Base-by-base conservation (phyloP, 1,140 invertebrate species). In the Aradophagus sp. region DNA sequence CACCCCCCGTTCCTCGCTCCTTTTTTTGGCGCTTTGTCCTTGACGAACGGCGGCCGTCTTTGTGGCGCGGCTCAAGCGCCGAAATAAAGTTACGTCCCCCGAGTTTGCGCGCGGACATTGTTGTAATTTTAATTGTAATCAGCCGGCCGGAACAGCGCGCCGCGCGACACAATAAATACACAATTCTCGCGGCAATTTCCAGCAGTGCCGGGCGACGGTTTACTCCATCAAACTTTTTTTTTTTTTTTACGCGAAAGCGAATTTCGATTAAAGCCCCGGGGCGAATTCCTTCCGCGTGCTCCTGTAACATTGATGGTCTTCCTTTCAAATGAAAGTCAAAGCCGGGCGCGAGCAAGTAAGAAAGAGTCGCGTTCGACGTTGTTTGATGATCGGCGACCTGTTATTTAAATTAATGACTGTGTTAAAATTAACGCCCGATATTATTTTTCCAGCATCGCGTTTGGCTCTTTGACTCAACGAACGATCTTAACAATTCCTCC, bases 311-410 rank as follows among this genome's bases (percentile, higher is more conserved):
- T 59, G 47, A 59, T 47, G 55, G 55, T 31, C 39, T 47, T 47
- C 26, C 41, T 47, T 59, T 59, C 42, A 47, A 39, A 47, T 59
- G 55, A 26, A 59, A 59, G 39, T 59, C 39, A 59, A 59, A 47
- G 16, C n/a, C 38, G 31, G 47, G 27, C 26, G 14, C 47, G 29
- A 38, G 45, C 10, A 45, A 45, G 17, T 14, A 15, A 35, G 26
- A 55, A 31, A 16, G 36, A 41, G 26, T 56, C 16, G 23, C 35
- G 14, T 41, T 10, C 16, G 10, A 44, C 16, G 20, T 29, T 2
- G 16, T 39, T 59, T 26, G 36, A 38, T 59, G 34, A 59, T 47
- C 39, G 39, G 39, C 34, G 35, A 59, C 15, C 34, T 38, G 47
- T 47, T 47, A 39, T 47, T 59, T 17, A 27, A 47, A 47, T 47